phyloP scores from a whole-genome alignment of 2,113 vertebrate species.

The Eurypyga helias region DNA sequence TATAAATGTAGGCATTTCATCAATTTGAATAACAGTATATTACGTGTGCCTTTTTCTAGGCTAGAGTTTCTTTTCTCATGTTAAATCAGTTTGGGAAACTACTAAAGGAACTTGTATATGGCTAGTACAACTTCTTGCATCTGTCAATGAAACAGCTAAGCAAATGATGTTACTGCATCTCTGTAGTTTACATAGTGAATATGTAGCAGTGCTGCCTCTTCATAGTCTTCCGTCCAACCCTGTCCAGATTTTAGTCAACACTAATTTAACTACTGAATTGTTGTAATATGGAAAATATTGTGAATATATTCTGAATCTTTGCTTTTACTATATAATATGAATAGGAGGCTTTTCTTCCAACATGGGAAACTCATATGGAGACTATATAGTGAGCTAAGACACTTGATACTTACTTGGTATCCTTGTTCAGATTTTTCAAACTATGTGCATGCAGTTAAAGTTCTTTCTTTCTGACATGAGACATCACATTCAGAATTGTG shows the following conservation, averaged over 20 bases:
- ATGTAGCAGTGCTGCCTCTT: neutral
- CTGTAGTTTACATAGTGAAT: neutral
- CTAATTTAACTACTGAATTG: neutral
- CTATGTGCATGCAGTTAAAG: neutral
- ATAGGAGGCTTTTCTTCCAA: neutral
- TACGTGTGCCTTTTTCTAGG: neutral
- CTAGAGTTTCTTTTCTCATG: neutral
- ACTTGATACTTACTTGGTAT: neutral
- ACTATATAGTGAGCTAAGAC: neutral
- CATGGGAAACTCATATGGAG: neutral
- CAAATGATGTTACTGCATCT: neutral
- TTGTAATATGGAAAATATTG: neutral
- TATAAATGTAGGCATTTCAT: neutral
- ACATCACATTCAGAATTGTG: neutral
- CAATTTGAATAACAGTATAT: neutral
- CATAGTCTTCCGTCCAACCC: neutral
- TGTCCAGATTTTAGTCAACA: neutral
- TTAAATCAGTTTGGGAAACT: neutral
- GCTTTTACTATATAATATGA: neutral
- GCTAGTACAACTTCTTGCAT: neutral
- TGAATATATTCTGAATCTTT: neutral
- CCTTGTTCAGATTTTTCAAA: neutral
- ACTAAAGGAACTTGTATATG: neutral
- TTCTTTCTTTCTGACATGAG: neutral
- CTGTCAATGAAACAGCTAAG: neutral